A percentile compares a stretch with the other conserved stretches of the same genome.
phyloP scores from a whole-genome alignment of 2,888 invertebrate genomes.

The Agrypnus murinus region DNA sequence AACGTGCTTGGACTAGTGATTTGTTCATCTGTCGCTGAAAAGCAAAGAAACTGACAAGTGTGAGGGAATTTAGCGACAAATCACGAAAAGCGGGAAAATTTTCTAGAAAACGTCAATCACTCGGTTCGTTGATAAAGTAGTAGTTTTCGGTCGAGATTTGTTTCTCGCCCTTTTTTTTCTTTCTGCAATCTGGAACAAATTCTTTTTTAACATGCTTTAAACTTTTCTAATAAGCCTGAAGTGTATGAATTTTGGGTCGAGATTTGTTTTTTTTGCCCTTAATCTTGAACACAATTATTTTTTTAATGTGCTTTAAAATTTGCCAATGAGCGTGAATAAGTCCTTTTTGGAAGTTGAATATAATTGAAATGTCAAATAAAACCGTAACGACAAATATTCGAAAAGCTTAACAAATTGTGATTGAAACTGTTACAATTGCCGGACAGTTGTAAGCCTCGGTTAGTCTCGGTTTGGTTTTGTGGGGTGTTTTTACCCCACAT shows the following conservation, averaged over 20 bases:
- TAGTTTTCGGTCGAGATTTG: conserved; percentile 49
- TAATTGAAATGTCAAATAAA: conserved; percentile 51
- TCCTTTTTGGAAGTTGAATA: neutral
- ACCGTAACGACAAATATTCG: conserved; percentile 40
- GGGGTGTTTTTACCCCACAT: conserved; percentile 52
- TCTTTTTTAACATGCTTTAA: conserved; percentile 36
- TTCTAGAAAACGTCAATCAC: conserved; percentile 68
- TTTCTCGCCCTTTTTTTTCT: conserved; percentile 31
- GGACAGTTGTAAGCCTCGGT: conserved; percentile 55
- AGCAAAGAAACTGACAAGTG: conserved; percentile 68
- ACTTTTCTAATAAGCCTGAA: conserved; percentile 44
- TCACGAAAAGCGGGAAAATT: conserved; percentile 64
- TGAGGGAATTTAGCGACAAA: conserved; percentile 66
- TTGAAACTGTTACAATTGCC: conserved; percentile 57
- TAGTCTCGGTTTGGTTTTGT: conserved; percentile 52
- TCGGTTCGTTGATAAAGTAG: conserved; percentile 57
- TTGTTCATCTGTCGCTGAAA: conserved; percentile 57
- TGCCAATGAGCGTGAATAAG: conserved; percentile 34
- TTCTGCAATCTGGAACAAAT: conserved; percentile 28
- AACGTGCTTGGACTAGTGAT: conserved; percentile 64
- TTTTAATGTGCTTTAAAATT: conserved; percentile 43
- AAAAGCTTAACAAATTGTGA: conserved; percentile 58
- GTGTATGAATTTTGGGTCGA: conserved; percentile 39
- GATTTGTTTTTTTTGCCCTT: conserved; percentile 45
- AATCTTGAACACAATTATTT: conserved; percentile 22